A percentile compares a stretch with the other conserved stretches of the same genome.
Conservation (phyloP, 2,797 vertebrate species). For the Acanthurus tractus region DNA sequence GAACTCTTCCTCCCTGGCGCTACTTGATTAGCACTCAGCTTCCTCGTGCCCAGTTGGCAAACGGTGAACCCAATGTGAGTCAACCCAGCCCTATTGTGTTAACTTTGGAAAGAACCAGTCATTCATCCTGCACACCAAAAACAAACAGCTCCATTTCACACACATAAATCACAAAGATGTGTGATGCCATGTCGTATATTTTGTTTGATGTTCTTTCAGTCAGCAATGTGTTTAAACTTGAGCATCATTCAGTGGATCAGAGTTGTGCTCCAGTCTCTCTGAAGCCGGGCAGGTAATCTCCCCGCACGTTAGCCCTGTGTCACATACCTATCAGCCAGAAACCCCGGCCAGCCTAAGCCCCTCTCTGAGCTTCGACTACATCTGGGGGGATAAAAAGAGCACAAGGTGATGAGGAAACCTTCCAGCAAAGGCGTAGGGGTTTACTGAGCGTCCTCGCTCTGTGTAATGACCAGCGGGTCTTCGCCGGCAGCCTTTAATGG, state of each 20-base stretch:
- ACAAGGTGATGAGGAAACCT: constrained; percentile 66
- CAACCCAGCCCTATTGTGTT: constrained; percentile 29
- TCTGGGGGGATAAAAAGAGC: constrained; percentile 69
- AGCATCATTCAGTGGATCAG: constrained; percentile 49
- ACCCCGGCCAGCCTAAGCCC: constrained; percentile 55
- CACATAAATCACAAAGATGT: constrained; percentile 8
- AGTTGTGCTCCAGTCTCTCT: constrained; percentile 36
- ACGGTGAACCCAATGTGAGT: constrained; percentile 46
- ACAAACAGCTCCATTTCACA: constrained; percentile 33
- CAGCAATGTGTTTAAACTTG: constrained; percentile 26
- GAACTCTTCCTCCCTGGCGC: constrained; percentile 59
- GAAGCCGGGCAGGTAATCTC: constrained; percentile 70
- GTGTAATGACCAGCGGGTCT: constrained; percentile 66
- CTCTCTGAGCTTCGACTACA: constrained; percentile 67
- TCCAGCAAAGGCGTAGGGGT: constrained; percentile 60
- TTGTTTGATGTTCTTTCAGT: constrained; percentile 13
- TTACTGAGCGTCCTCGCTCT: constrained; percentile 57
- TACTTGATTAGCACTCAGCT: constrained; percentile 57
- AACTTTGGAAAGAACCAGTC: constrained; percentile 25
- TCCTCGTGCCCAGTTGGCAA: constrained; percentile 51
- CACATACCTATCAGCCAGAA: constrained; percentile 63
- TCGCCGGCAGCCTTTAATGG: constrained; percentile 69
- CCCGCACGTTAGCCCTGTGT: constrained; percentile 25
- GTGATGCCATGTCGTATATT: background rate
- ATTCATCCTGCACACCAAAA: constrained; percentile 35